Evolutionary conservation across 2,888 invertebrate species (phyloP), one percentile per base, ranked within the genome.

Genomic region (Heliconius hortense): DNA sequence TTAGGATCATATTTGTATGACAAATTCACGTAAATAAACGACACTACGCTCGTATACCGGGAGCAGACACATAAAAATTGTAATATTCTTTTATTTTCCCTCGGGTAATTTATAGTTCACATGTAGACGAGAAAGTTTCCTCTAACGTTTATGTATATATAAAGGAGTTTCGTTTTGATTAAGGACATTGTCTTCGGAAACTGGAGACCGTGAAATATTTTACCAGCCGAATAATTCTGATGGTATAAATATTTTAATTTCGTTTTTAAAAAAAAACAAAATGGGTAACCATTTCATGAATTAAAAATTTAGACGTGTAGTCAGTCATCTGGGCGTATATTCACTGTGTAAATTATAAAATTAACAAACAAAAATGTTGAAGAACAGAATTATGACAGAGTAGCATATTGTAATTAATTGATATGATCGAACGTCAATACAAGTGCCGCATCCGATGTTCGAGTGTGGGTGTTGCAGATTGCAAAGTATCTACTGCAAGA

Each of bases 51-150:
- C 73, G 77, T 76, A 71, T 73, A 68, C 74, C 77, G 72, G 72
- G 73, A 75, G 78, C 78, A 82, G 81, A 82, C 82, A 81, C 79
- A 82, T 82, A 82, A 82, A 81, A 81, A 78, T 75, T 78, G 78
- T 76, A 77, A 80, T 80, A 79, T 76, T 79, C 75, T 76, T 79
- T 78, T 78, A 79, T 79, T 77, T 77, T 73, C 28, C 76, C 77
- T 71, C 69, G 43, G 67, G 78, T 78, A 77, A 79, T 79, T 80
- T 78, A 80, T 79, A 74, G 75, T 62, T 74, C 59, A 76, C 64
- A 73, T 35, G 78, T 75, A 72, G 62, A 78, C 74, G 67, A 28
- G 59, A 76, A 72, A 75, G 67, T 76, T 68, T 77, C 26, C 73
- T 63, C 56, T 39, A 53, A 56, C n/a, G 43, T 56, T 69, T 56